Conservation (phyloP, 2,113 vertebrate genomes). For the Paramormyrops kingsleyae region DNA sequence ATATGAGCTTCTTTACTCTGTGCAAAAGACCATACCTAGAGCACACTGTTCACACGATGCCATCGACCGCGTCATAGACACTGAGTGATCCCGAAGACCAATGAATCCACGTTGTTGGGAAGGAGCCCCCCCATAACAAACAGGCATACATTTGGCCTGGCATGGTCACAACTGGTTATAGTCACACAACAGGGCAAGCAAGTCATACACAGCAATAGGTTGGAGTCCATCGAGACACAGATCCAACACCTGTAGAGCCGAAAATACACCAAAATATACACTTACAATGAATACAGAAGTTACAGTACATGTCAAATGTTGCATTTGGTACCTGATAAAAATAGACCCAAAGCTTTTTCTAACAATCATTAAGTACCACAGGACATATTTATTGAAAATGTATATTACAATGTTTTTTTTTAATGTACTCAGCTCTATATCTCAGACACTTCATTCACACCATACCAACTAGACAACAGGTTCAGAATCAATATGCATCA, state of each 20-base stretch:
- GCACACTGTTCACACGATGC: background rate
- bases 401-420: constrained; percentile 70
- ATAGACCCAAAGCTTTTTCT: constrained; percentile 9
- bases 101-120: background rate
- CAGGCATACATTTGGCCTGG: background rate
- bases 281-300: constrained; percentile 4
- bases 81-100: background rate
- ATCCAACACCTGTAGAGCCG: background rate
- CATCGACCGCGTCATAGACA: background rate
- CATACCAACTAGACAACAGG: constrained; percentile 71
- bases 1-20: background rate
- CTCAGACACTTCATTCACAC: constrained; percentile 72
- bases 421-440: constrained; percentile 39
- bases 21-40: background rate
- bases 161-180: background rate
- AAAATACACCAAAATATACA: background rate
- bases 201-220: background rate
- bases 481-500: constrained; percentile 68
- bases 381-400: constrained; percentile 95
- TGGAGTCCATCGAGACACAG: background rate
- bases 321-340: background rate
- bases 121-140: background rate
- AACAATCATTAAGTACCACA: constrained; percentile 49
- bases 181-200: constrained; percentile 1
- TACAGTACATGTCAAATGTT: background rate